Conservation (phyloP, 2,888 invertebrate species). For the Elgonia sp. region DNA sequence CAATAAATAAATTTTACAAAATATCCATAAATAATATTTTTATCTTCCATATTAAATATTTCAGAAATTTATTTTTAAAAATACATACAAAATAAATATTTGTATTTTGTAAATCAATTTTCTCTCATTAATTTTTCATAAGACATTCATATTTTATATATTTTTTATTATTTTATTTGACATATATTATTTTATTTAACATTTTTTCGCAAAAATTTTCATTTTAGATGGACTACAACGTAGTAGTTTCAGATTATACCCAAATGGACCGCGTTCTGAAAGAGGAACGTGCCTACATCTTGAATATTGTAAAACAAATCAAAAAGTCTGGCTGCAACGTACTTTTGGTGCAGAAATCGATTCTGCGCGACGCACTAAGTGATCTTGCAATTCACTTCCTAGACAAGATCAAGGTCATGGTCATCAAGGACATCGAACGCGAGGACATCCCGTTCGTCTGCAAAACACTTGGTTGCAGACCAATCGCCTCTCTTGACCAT, state of each 20-base stretch:
- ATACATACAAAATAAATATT: too few relatives aligned
- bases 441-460: constrained; percentile 99
- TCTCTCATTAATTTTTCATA: too few relatives aligned
- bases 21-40: too few relatives aligned
- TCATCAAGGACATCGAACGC: constrained; percentile 98
- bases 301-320: constrained; percentile 99
- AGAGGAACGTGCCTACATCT: constrained; percentile 98
- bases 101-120: too few relatives aligned
- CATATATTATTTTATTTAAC: too few relatives aligned
- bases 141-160: too few relatives aligned
- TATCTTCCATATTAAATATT: too few relatives aligned
- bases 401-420: constrained; percentile 99
- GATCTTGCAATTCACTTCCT: constrained; percentile 99
- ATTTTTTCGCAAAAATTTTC: background rate
- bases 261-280: constrained; percentile 99
- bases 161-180: too few relatives aligned
- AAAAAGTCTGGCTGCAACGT: constrained; percentile 99
- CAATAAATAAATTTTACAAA: too few relatives aligned
- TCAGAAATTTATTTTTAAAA: too few relatives aligned
- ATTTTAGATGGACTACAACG: constrained; percentile 96
- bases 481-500: constrained; percentile 99
- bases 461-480: constrained; percentile 97
- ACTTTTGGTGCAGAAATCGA: constrained; percentile 95
- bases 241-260: constrained; percentile 99
- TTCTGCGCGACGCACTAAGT: constrained; percentile 96